These are phyloP conservation scores for Phrixothrix hirtus DNA, from an alignment of 2,888 invertebrate species.

Conservation along the genomic window DNA sequence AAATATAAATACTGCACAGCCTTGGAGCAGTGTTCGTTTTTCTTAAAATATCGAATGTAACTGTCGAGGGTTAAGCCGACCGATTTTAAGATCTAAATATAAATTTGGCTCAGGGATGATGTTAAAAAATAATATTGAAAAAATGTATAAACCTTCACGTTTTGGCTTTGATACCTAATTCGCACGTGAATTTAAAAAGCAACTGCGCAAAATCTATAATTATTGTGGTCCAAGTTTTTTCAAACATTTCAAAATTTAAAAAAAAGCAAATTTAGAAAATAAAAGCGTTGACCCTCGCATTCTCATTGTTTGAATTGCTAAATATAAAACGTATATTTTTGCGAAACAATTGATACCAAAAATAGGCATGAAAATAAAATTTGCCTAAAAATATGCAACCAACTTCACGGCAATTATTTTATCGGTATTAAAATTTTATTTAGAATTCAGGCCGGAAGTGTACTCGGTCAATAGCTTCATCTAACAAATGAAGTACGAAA, in stretches of 20 bases:
- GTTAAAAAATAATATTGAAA: background rate
- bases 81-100: too few relatives aligned
- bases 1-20: conserved; percentile 10
- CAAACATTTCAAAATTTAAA: background rate
- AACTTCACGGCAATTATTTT: too few relatives aligned
- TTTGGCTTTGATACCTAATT: background rate
- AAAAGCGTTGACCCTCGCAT: conserved; percentile 19
- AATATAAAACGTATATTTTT: conserved; percentile 22
- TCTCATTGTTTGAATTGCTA: conserved; percentile 18
- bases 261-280: background rate
- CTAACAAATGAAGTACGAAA: too few relatives aligned
- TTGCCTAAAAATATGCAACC: too few relatives aligned
- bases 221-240: background rate
- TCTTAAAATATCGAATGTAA: conserved; percentile 7
- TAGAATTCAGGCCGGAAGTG: conserved; percentile 12
- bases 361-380: conserved; percentile 15
- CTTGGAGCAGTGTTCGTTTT: conserved; percentile 3
- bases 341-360: conserved; percentile 18
- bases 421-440: too few relatives aligned
- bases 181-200: conserved; percentile 3
- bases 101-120: too few relatives aligned
- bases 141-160: background rate
- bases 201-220: conserved; percentile 6
- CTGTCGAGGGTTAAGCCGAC: background rate
- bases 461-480: conserved; percentile 7